Evolutionary conservation across 2,888 invertebrate genomes (phyloP).

Genomic region (Tenthredo scrophulariae): DNA sequence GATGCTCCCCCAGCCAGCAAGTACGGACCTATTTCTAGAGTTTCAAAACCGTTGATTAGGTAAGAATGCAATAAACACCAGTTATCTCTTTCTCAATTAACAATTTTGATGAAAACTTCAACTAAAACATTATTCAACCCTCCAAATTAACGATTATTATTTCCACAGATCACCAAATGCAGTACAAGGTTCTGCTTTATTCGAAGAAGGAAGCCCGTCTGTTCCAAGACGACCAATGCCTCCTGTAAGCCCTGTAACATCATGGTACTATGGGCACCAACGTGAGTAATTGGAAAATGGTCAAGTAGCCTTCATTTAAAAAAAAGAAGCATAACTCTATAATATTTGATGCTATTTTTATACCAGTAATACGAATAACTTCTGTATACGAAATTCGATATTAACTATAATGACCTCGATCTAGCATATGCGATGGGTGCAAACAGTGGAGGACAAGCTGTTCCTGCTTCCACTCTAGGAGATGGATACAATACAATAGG

Average conservation of each 20-base stretch:
- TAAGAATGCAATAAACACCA: conserved; percentile 55
- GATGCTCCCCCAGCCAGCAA: conserved; percentile 84
- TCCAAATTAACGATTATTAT: background rate
- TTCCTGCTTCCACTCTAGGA: conserved; percentile 72
- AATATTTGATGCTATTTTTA: background rate
- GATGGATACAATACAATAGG: conserved; percentile 79
- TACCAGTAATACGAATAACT: background rate
- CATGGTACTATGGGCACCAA: conserved; percentile 79
- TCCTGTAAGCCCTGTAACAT: conserved; percentile 77
- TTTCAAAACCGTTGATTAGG: conserved; percentile 74
- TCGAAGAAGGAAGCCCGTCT: conserved; percentile 73
- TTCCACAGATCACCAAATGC: conserved; percentile 68
- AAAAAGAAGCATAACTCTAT: background rate
- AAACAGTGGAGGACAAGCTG: conserved; percentile 71
- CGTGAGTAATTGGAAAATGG: conserved; percentile 66
- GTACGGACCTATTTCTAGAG: conserved; percentile 84
- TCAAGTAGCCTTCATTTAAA: background rate
- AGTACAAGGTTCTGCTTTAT: conserved; percentile 70
- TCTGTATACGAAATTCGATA: background rate
- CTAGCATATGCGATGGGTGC: conserved; percentile 71
- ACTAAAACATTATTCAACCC: background rate
- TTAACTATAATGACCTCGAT: conserved; percentile 50
- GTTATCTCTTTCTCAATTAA: background rate
- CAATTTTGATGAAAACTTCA: background rate
- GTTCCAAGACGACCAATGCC: conserved; percentile 78